Evolutionary conservation across 1,140 invertebrate species (phyloP).

Genomic region (Druon quercuslanigerum): DNA sequence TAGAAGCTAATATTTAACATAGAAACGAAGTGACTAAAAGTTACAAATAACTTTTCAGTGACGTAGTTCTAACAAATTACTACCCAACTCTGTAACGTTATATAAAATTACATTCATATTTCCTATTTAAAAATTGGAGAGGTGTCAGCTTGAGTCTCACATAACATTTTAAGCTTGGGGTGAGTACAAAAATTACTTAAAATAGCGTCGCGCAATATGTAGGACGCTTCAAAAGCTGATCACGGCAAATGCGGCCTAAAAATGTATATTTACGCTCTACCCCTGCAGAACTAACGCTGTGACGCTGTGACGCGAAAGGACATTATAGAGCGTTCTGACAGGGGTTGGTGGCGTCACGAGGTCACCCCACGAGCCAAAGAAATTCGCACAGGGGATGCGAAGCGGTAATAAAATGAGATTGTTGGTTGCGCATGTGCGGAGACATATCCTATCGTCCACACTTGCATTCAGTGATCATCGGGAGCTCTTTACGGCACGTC

Average conservation of each 20-base stretch:
- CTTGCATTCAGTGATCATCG: slow-evolving; percentile 59
- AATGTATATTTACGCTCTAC: background rate
- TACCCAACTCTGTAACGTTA: no score
- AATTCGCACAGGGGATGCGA: slow-evolving; percentile 56
- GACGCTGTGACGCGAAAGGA: slow-evolving; percentile 24
- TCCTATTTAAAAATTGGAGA: no score
- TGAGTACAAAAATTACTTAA: no score
- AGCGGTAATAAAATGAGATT: slow-evolving; percentile 40
- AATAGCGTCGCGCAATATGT: no score
- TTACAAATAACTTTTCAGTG: no score
- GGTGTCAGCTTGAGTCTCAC: no score
- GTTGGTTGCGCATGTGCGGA: slow-evolving; percentile 55
- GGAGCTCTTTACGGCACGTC: slow-evolving; percentile 50
- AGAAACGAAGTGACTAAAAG: no score
- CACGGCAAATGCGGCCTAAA: slow-evolving; percentile 5
- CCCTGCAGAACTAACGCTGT: slow-evolving; percentile 4
- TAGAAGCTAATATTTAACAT: no score
- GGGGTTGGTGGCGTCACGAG: slow-evolving; percentile 30
- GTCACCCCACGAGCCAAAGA: slow-evolving; percentile 36
- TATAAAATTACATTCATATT: no score
- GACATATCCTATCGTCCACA: slow-evolving; percentile 53
- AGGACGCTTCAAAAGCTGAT: background rate
- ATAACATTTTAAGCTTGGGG: no score
- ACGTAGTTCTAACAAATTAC: no score
- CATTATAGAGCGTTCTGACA: slow-evolving; percentile 5